Base-by-base conservation (phyloP, 2,113 vertebrate species). In the Leptosomus discolor region DNA sequence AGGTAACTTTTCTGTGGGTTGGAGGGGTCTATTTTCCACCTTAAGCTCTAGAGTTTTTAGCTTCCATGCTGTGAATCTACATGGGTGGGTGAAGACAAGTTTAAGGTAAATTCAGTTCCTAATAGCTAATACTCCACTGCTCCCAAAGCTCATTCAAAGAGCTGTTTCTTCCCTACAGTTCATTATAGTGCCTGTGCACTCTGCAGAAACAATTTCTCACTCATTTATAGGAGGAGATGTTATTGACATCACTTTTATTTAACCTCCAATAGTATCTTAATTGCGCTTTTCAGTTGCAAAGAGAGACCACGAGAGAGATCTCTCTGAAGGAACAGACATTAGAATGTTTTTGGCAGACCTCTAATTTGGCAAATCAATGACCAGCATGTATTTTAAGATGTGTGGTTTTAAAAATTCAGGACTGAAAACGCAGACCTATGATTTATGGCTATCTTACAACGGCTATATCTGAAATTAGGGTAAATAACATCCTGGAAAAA, bases 181-280 rank as follows among this genome's bases (percentile, higher is more conserved):
- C 34, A 71, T 91, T 94, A 64, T 34, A 64, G 43, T 45, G 50
- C 39, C 39, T 57, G 69, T 85, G 57, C 57, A 71, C 65, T 60
- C 58, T 43, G 50, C 37, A 81, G 77, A 96, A 95, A 85, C 43
- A 75, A 82, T 85, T 92, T 82, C 46, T 87, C 30, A 53, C 39
- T 91, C 51, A 21, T 85, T 80, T 86, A 54, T 56, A 91, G 45
- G 30, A 83, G 43, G 20, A 71, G 46, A 43, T 53, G 29, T 64
- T 92, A 81, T 51, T 93, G 64, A 68, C 83, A 45, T 63, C 70
- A 80, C 45, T 93, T 92, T 88, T 80, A 95, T 81, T 97, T 95
- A 90, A 92, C 92, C 57, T 94, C 60, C 70, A 50, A 12, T 37
- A 53, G 23, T 29, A 68, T 15, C 54, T 80, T 57, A 68, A 73